Evolutionary conservation across 2,113 vertebrate species (phyloP), one percentile per base, ranked within the genome.

Genomic region (Cacatua alba): DNA sequence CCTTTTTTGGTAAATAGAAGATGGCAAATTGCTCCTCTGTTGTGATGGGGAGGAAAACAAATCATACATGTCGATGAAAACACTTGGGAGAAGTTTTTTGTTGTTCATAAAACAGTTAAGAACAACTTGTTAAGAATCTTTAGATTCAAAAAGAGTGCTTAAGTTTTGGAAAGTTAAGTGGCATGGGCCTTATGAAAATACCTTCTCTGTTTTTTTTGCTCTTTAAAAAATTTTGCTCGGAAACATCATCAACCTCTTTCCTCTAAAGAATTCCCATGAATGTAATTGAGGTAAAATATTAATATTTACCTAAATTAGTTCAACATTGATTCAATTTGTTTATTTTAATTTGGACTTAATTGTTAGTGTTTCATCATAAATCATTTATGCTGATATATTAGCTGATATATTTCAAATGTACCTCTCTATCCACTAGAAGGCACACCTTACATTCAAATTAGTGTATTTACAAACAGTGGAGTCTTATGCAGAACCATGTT

Each of bases 351-450:
- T 13, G 33, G 31, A 37, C 67, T 49, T 80, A 51, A 49, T 88
- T 64, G 41, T n/a, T 48, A 84, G 1, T 15, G 13, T 68, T 82
- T 53, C 31, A 20, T 72, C 41, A 29, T 37, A 68, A 64, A 79
- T 93, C 18, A 68, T 17, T 33, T 52, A 80, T 28, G 65, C 12
- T 53, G 48, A 57, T 33, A 6, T 13, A 84, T 52, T 48, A 78
- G 8, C 26, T 81, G 53, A 57, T n/a, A 23, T 16, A 33, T 94
- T 88, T 88, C 57, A 79, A 33, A 75, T 86, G 53, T 41, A 44
- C 31, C 37, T 86, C 15, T 92, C 44, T 64, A 91, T 92, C 95
- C 96, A 93, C 95, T 97, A 95, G 95, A 97, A 95, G 94, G 92
- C 94, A 96, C 19, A 96, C 72, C 95, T 96, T 84, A 28, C 91